These are phyloP conservation scores for Carollia perspicillata DNA, from an alignment of 2,113 vertebrate genomes.

Conservation along the genomic window DNA sequence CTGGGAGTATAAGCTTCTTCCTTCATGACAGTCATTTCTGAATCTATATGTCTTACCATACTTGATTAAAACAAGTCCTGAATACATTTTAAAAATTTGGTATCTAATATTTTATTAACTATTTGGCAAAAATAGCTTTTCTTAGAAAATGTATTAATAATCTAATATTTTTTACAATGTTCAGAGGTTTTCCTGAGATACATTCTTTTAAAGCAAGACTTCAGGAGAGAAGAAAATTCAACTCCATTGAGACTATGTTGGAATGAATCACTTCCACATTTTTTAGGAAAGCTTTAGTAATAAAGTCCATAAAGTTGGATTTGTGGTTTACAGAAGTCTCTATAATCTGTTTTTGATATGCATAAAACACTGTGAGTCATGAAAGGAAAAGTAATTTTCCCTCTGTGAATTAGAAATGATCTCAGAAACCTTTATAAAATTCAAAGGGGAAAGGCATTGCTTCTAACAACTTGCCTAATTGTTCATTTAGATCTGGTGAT, in stretches of 20 bases:
- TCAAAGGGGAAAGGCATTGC: neutral
- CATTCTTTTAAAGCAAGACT: neutral
- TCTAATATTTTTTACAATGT: neutral
- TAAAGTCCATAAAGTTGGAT: neutral
- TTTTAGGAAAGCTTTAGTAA: neutral
- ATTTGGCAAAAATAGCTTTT: neutral
- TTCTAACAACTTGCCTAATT: neutral
- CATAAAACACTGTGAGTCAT: slow-evolving; percentile 6
- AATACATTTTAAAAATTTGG: neutral
- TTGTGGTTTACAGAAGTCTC: neutral
- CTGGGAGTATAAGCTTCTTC: neutral
- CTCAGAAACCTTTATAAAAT: neutral
- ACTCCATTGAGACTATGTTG: neutral
- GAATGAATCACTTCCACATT: neutral
- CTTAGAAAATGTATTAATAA: neutral
- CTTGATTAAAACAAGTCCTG: neutral
- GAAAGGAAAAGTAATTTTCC: slow-evolving; percentile 46
- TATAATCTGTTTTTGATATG: slow-evolving; percentile 15
- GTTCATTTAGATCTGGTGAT: neutral
- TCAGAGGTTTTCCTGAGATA: neutral
- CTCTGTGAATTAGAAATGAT: neutral
- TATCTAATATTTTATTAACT: neutral
- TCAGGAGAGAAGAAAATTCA: neutral
- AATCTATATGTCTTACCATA: neutral
- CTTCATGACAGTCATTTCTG: neutral